These are phyloP conservation scores for Saccopteryx bilineata DNA, from an alignment of 2,113 vertebrate species.

Conservation along the genomic window DNA sequence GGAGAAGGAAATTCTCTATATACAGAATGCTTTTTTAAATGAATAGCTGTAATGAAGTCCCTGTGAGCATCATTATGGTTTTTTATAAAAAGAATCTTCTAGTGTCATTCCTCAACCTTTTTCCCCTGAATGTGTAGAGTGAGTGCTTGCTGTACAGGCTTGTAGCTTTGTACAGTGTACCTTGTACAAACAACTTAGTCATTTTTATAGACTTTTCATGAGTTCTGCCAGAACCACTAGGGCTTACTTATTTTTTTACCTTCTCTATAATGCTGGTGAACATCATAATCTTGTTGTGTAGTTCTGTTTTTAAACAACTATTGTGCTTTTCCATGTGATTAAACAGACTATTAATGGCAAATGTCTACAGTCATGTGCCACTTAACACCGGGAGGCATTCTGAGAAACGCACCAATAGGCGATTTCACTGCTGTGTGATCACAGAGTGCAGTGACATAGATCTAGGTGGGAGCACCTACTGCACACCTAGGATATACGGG, in stretches of 20 bases:
- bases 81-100: conserved; percentile 32
- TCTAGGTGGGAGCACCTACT: neutral
- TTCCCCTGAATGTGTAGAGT: conserved; percentile 28
- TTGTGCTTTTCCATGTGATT: conserved; percentile 88
- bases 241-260: conserved; percentile 92
- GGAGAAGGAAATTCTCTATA: conserved; percentile 66
- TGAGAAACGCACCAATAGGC: neutral
- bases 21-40: conserved; percentile 67
- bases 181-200: conserved; percentile 64
- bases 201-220: conserved; percentile 60
- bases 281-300: conserved; percentile 91
- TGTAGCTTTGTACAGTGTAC: conserved; percentile 40
- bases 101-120: neutral
- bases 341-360: conserved; percentile 82
- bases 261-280: conserved; percentile 91
- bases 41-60: conserved; percentile 37
- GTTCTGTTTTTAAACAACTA: conserved; percentile 96
- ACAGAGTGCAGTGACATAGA: neutral
- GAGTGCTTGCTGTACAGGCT: neutral
- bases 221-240: conserved; percentile 78
- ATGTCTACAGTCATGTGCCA: neutral
- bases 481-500: too few species aligned
- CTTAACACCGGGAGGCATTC: neutral
- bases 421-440: neutral
- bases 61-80: neutral